Evolutionary conservation across 2,888 invertebrate species (phyloP).

Genomic region (Euclidia mi): DNA sequence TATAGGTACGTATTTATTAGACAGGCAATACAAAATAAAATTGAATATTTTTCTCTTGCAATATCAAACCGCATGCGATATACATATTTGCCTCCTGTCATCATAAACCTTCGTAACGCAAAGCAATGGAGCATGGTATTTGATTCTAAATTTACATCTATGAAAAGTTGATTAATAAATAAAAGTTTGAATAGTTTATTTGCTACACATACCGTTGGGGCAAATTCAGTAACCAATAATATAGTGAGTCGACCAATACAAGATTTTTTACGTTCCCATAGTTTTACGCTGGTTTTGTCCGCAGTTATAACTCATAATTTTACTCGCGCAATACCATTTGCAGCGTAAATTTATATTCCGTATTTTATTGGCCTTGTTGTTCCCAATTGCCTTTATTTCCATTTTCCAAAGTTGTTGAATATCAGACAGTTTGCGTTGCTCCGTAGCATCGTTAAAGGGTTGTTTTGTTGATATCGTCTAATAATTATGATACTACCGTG

Average conservation of each 20-base stretch:
- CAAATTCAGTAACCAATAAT: conserved; percentile 32
- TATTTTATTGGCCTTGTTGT: conserved; percentile 36
- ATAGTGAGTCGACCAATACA: conserved; percentile 26
- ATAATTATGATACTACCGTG: conserved; percentile 4
- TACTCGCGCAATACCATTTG: conserved; percentile 30
- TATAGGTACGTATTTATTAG: too few species aligned
- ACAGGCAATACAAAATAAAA: background rate
- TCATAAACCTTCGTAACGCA: conserved; percentile 1
- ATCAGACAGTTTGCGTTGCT: background rate
- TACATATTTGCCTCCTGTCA: conserved; percentile 3
- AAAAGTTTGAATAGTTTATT: conserved; percentile 3
- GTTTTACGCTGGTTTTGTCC: conserved; percentile 28
- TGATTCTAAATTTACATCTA: background rate
- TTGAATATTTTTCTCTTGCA: background rate
- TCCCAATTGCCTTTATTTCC: conserved; percentile 26
- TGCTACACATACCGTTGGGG: background rate
- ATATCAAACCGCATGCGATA: background rate
- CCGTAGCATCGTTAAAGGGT: conserved; percentile 6
- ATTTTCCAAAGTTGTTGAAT: conserved; percentile 27
- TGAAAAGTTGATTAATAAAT: background rate
- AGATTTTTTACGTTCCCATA: conserved; percentile 22
- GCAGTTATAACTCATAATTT: conserved; percentile 45
- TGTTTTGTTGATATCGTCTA: conserved; percentile 9
- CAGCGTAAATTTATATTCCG: conserved; percentile 46
- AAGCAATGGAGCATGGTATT: background rate